Base-by-base conservation (phyloP, 2,113 vertebrate species). In the Mus spicilegus region DNA sequence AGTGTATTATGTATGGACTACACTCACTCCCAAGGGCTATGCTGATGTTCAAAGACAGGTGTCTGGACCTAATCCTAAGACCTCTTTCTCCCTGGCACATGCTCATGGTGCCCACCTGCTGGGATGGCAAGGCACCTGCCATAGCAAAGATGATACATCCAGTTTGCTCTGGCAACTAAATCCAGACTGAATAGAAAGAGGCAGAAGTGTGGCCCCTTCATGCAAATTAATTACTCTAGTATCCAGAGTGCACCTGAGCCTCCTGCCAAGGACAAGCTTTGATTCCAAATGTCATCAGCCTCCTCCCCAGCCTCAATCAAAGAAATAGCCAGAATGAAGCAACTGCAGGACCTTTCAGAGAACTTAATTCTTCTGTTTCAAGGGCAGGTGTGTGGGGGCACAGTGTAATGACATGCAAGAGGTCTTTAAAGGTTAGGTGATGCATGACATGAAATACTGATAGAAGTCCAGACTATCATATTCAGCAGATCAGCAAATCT, bases 81-180 rank as follows among this genome's bases (percentile, higher is more conserved):
- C 61, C 24, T 63, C 61, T 63, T 26, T 63, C 24, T 63, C 8
- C 61, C 1, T 63, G 22, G 61, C 22, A 26, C 73, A 56, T 2
- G 0, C 72, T 87, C 61, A 85, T 1, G 51, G 49, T 84, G 61
- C 72, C 96, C 97, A 97, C 97, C 97, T 98, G 98, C 82, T 39
- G 3, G 42, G 65, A 69, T 97, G 97, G 96, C 98, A 91, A 1
- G 0, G 9, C 95, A 89, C 93, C 95, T 94, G 8, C 77, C 93
- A 24, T 46, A 49, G 51, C 84, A 36, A 12, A 61, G 0, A 95
- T 6, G 0, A 75, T 92, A 78, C 20, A 81, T 92, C 63, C 89
- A 69, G 42, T 51, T 51, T 42, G 42, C 87, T 73, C 28, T 93
- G 95, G 88, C 97, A 97, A 63, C 67, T 88, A 96, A 70, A 97